phyloP scores from a whole-genome alignment of 2,888 invertebrate species.

The Dryobota labecula region DNA sequence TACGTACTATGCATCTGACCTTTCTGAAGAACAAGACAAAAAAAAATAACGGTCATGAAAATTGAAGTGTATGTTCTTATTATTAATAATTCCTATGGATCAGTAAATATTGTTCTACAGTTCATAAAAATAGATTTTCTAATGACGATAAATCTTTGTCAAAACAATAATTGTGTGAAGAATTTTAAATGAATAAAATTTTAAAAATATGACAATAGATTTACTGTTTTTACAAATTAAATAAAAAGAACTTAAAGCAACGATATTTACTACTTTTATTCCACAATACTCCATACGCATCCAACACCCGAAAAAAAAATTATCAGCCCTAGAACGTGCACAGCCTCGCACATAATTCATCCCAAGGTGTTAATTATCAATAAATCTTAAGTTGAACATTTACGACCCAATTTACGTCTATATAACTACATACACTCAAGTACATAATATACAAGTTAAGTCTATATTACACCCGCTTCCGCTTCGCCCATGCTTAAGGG shows the following conservation, averaged over 20 bases:
- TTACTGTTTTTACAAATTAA: background rate
- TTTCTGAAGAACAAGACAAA: too few species aligned
- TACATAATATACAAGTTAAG: constrained; percentile 43
- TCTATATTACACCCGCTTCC: constrained; percentile 53
- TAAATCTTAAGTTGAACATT: constrained; percentile 58
- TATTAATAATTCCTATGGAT: background rate
- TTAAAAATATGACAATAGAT: too few species aligned
- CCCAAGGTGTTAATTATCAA: constrained; percentile 54
- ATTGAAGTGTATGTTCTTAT: background rate
- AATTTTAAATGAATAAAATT: background rate
- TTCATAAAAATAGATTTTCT: background rate
- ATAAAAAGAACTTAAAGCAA: background rate
- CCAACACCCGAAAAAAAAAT: constrained; percentile 7
- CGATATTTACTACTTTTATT: too few species aligned
- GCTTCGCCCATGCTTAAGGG: constrained; percentile 61
- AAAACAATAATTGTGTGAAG: background rate
- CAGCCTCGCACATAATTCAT: constrained; percentile 41
- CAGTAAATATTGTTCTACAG: background rate
- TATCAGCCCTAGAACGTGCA: constrained; percentile 22
- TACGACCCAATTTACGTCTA: constrained; percentile 51
- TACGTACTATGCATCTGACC: too few species aligned
- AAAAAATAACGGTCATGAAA: too few species aligned
- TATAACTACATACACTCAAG: constrained; percentile 33
- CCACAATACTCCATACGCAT: too few species aligned
- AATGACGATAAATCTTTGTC: background rate